Evolutionary conservation across 2,113 vertebrate genomes (phyloP).

Genomic region (Clarias batrachus): DNA sequence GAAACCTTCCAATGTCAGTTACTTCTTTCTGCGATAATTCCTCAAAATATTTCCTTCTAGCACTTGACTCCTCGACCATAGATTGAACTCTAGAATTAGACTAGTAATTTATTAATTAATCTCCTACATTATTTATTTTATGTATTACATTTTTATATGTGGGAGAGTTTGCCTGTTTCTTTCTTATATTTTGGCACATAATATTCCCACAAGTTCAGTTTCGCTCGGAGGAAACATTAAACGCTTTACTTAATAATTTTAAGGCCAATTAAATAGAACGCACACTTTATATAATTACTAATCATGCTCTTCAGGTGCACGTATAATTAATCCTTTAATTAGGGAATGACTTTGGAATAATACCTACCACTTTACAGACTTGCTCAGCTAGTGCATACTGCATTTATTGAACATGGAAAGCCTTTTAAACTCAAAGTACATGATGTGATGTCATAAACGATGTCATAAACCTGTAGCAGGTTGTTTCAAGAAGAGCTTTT

Average conservation of each 20-base stretch:
- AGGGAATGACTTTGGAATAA: not conserved
- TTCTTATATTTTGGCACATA: not conserved
- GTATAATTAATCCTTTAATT: not conserved
- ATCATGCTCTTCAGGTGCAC: slow-evolving; percentile 3
- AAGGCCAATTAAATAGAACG: not conserved
- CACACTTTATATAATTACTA: not conserved
- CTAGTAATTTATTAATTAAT: not conserved
- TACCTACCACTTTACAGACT: not conserved
- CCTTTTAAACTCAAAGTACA: not conserved
- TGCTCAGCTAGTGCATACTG: not conserved
- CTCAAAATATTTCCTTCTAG: not conserved
- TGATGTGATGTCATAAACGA: not conserved
- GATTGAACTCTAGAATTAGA: not conserved
- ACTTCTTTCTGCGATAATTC: not conserved
- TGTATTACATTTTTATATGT: not conserved
- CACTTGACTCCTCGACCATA: not conserved
- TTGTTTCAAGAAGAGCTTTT: not conserved
- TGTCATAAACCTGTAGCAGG: not conserved
- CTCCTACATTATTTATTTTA: not conserved
- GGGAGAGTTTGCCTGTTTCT: not conserved
- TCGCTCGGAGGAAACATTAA: not conserved
- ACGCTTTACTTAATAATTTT: not conserved
- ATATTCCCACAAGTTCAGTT: not conserved
- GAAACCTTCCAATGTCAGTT: too few species aligned
- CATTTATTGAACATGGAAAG: not conserved